Conservation (phyloP, 2,113 vertebrate genomes). For the Equus przewalskii region DNA sequence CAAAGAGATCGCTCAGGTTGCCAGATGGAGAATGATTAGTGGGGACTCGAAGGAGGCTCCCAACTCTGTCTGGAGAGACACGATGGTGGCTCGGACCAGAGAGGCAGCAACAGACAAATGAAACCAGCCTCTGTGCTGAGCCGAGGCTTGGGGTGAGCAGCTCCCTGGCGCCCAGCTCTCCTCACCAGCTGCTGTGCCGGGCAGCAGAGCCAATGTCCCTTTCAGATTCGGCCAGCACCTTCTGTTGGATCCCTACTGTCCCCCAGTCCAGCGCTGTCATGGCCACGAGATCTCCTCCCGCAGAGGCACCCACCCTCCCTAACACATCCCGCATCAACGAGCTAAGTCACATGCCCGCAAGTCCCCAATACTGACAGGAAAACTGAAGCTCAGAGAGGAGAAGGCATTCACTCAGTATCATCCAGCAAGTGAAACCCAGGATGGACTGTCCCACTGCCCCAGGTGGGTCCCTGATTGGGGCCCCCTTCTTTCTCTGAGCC, state of each 20-base stretch:
- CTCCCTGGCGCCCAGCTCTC: background rate
- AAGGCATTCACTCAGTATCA: background rate
- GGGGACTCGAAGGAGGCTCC: background rate
- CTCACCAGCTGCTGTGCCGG: background rate
- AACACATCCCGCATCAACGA: background rate
- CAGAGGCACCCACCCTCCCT: background rate
- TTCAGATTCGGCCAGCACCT: background rate
- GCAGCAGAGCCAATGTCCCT: background rate
- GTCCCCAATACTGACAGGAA: background rate
- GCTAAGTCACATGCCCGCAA: rapidly evolving
- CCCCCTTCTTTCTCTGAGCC: background rate
- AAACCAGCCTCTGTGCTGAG: background rate
- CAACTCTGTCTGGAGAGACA: background rate
- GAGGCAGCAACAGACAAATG: background rate
- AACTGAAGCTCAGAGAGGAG: background rate
- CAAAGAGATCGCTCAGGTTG: background rate
- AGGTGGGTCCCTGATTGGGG: background rate
- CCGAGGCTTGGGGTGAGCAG: background rate
- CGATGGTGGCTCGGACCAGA: background rate
- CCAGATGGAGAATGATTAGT: background rate
- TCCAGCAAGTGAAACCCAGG: background rate
- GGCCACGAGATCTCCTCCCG: background rate
- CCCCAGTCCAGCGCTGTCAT: rapidly evolving
- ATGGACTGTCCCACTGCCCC: background rate
- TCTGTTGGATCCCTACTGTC: background rate